Percentiles rank a stretch among this genome's conserved stretches.
Conservation (phyloP, 2,797 vertebrate species). For the Gouania willdenowi region DNA sequence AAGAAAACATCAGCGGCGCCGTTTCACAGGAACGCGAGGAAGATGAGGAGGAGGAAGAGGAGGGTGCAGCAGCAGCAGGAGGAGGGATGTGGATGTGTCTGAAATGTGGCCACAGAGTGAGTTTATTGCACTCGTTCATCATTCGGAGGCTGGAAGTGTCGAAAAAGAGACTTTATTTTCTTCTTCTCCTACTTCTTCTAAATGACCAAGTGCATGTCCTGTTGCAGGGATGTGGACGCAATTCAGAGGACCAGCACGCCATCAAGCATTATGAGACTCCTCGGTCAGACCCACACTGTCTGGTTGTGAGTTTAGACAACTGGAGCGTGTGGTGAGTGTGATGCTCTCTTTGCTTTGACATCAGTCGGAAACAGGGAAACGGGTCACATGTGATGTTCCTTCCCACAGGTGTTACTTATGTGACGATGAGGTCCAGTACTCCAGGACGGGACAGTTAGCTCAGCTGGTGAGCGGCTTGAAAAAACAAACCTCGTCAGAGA, state of each 20-base stretch:
- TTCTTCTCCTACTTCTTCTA: neutral
- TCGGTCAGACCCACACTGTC: conserved; percentile 85
- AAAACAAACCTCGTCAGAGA: conserved; percentile 70
- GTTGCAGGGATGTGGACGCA: conserved; percentile 84
- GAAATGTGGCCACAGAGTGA: conserved; percentile 93
- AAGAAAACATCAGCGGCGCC: conserved; percentile 52
- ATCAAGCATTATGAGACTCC: conserved; percentile 85
- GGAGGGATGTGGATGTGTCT: conserved; percentile 87
- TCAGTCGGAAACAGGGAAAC: no score
- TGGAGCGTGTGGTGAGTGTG: conserved; percentile 89
- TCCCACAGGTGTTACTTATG: conserved; percentile 87
- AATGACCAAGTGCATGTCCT: neutral
- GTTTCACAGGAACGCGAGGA: conserved; percentile 35
- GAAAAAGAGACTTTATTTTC: neutral
- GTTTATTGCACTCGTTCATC: neutral
- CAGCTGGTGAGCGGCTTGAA: conserved; percentile 83
- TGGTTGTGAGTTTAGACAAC: conserved; percentile 86
- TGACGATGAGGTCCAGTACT: conserved; percentile 84
- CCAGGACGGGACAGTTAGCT: conserved; percentile 78
- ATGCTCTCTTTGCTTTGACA: no score
- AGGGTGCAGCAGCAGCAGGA: conserved; percentile 46
- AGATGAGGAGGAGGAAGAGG: conserved; percentile 37
- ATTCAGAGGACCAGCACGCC: conserved; percentile 83
- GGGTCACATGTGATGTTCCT: no score
- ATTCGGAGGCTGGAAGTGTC: neutral